phyloP scores from a whole-genome alignment of 2,797 vertebrate genomes.

The Phoebastria nigripes region DNA sequence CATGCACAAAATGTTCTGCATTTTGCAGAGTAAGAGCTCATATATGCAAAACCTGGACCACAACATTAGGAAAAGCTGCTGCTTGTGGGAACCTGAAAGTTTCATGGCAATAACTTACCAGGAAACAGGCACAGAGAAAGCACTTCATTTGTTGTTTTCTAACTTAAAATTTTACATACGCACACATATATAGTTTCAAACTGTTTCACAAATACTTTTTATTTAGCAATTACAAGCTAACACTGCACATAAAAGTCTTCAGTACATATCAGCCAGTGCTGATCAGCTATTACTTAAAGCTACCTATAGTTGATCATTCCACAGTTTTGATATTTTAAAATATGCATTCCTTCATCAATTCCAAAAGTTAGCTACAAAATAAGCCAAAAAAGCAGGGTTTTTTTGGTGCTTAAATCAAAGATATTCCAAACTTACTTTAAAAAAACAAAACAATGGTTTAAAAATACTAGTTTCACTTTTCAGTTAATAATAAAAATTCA shows the following conservation, averaged over 20 bases:
- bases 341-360: background rate
- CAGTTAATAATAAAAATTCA: background rate
- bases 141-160: background rate
- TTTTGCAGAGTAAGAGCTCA: background rate
- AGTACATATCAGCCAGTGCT: background rate
- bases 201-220: background rate
- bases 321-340: background rate
- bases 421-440: background rate
- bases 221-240: background rate
- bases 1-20: background rate
- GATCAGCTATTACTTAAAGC: background rate
- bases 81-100: background rate
- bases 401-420: background rate
- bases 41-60: background rate
- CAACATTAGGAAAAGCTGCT: background rate
- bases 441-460: background rate
- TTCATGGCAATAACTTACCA: background rate
- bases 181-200: background rate
- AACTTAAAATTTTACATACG: background rate
- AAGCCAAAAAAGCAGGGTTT: background rate
- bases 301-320: background rate
- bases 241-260: background rate
- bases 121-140: background rate
- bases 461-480: background rate
- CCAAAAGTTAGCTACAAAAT: background rate